Evolutionary conservation across 2,888 invertebrate species (phyloP), one percentile per base, ranked within the genome.

Genomic region (Crossocerus cetratus): DNA sequence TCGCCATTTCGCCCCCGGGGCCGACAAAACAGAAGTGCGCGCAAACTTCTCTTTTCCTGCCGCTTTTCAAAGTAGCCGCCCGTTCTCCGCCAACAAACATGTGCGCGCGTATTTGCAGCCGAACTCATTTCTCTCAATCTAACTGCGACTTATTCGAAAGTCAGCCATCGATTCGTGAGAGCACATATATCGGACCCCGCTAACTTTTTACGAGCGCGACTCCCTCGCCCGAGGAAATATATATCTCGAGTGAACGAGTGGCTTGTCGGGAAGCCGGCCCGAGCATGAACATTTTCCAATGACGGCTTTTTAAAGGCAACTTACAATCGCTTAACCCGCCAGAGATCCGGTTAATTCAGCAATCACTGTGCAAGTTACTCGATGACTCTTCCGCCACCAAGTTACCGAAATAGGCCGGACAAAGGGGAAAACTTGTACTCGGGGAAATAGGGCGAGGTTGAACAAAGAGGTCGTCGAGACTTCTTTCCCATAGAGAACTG

Each of bases 121-220:
- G 62, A 59, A 65, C 68, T 74, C 69, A 74, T 81, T 76, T 78
- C 62, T 81, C 76, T 70, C 59, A 66, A 78, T 72, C 49, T 55
- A 55, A 23, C 59, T 58, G 55, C 53, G 67, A 65, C 60, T 78
- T 66, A 44, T 65, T 62, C 58, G 69, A 65, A 70, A 67, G 69
- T 54, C 57, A 22, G 63, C 62, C 66, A 81, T 78, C 72, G 66
- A 81, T 78, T 64, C 66, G 58, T 53, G 60, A 61, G n/a, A 55
- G 60, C 54, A 53, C 20, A 61, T 65, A 67, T 57, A 69, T 74
- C 60, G 54, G 42, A 60, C 55, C 63, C 69, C 44, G 57, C 21
- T 56, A 67, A 69, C 44, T 61, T 61, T 68, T 68, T 58, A 64
- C 63, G 32, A 57, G 8, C 5, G 32, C 32, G 8, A 32, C 32